Base-by-base conservation (phyloP, 2,113 vertebrate genomes). In the Plectropomus leopardus region DNA sequence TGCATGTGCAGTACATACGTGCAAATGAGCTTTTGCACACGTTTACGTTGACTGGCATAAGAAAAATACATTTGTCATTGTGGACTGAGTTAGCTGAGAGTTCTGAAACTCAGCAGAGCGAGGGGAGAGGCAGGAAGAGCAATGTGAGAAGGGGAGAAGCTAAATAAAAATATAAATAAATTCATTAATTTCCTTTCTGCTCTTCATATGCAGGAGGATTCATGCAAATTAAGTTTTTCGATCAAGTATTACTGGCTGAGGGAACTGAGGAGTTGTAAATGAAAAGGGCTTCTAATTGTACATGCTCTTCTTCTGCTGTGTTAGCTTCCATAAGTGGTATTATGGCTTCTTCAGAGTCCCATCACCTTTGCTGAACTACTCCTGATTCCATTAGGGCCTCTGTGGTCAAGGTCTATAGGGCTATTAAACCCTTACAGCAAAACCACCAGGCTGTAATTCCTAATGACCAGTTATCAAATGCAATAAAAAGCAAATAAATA, bases 251-350 rank as follows among this genome's bases (percentile, higher is more conserved):
- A 84, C 71, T 80, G 78, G 59, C 72, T 78, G 86, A 86, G 85
- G 90, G 73, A 88, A 88, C 78, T 54, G 64, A 80, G 71, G 68
- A 86, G 28, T 73, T 28, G 47, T 75, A 86, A 90, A 90, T 92
- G 82, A 91, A 92, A 90, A 84, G 83, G 72, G 76, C 13, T 63
- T 50, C 81, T 88, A 88, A 91, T 88, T 89, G 80, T 80, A 83
- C 55, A 72, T 83, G 76, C 36, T 76, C 51, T 66, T 51, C 26
- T 76, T 47, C 58, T 55, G 36, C 82, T 60, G 47, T 72, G 55
- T 84, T 70, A 72, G 78, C 65, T 68, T 84, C 58, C 47, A 54
- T 93, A 82, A 89, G 89, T 86, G 88, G 86, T 87, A 87, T 86
- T 80, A 45, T 57, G 80, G 81, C 78, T 91, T 88, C 63, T 71